phyloP scores from a whole-genome alignment of 2,888 invertebrate species.

The Oligia strigilis region DNA sequence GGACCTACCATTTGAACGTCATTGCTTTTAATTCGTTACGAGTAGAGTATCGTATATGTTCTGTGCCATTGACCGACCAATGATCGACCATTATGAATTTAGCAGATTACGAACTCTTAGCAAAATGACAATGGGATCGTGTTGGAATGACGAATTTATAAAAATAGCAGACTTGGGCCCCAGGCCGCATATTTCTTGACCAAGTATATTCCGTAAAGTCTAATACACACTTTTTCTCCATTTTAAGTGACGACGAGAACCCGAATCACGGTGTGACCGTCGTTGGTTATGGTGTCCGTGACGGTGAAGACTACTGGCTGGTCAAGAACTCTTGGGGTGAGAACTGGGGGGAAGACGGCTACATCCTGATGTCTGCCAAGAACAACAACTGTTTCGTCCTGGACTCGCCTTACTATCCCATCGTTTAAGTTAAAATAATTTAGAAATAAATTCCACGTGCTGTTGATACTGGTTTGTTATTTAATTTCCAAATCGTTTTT shows the following conservation, averaged over 20 bases:
- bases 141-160: too few species aligned
- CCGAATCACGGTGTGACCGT: conserved; percentile 74
- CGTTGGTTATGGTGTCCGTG: conserved; percentile 75
- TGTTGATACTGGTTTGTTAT: conserved; percentile 36
- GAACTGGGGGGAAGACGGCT: conserved; percentile 77
- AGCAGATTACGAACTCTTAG: too few species aligned
- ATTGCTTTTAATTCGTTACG: too few species aligned
- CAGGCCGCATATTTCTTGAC: not conserved
- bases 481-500: not conserved
- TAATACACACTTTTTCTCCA: conserved; percentile 6
- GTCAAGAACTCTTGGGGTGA: conserved; percentile 81
- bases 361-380: conserved; percentile 70
- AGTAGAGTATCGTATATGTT: too few species aligned
- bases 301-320: conserved; percentile 76
- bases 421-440: conserved; percentile 56
- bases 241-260: conserved; percentile 18
- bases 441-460: conserved; percentile 69
- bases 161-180: too few species aligned
- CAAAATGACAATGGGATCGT: too few species aligned
- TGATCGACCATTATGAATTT: too few species aligned
- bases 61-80: too few species aligned
- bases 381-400: conserved; percentile 74
- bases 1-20: too few species aligned
- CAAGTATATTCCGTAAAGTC: not conserved
- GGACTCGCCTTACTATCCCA: conserved; percentile 65